Base-by-base conservation (phyloP, 2,888 invertebrate genomes). In the Aphelenchoides bicaudatus region DNA sequence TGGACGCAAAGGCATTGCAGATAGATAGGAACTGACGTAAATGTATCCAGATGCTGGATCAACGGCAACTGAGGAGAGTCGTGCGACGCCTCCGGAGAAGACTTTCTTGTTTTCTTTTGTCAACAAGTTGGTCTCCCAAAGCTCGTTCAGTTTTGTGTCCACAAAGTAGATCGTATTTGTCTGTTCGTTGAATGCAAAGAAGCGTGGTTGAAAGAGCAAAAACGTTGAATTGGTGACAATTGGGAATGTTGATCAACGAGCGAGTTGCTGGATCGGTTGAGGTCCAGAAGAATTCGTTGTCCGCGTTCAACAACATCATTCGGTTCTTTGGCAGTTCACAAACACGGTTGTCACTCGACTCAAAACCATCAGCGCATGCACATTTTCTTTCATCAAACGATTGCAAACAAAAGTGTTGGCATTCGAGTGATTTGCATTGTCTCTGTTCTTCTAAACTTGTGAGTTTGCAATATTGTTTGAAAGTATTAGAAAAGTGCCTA, bases 81-180 rank as follows among this genome's bases (percentile, higher is more conserved):
- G 34, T 49, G 59, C 57, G 0, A 47, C 19, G 8, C 56, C 60
- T 82, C 79, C 90, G 89, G 51, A 89, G 84, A 83, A 56, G 34
- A 67, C 31, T 25, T 48, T 56, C 4, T 43, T n/a, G 16, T 27
- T 29, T 19, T n/a, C 28, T 23, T 34, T 39, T 38, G 37, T 5
- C 19, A 89, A 88, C 79, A 89, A 89, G 66, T 86, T 86, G 80
- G 88, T 87, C 74, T 85, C 83, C 61, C 61, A 67, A 1, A 68
- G 53, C 47, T 66, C 64, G 43, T 67, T 67, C 19, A 37, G 29
- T 34, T 10, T 10, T n/a, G 34, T 10, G 34, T 34, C 10, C 34
- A 61, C 66, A 39, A 58, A 10, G 29, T 58, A 38, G 5, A 19
- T 8, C 30, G 37, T 6, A 19, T 16, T 57, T 8, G 51, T 51